These are phyloP conservation scores for Melolontha melolontha DNA, from an alignment of 2,888 invertebrate species.

Conservation along the genomic window DNA sequence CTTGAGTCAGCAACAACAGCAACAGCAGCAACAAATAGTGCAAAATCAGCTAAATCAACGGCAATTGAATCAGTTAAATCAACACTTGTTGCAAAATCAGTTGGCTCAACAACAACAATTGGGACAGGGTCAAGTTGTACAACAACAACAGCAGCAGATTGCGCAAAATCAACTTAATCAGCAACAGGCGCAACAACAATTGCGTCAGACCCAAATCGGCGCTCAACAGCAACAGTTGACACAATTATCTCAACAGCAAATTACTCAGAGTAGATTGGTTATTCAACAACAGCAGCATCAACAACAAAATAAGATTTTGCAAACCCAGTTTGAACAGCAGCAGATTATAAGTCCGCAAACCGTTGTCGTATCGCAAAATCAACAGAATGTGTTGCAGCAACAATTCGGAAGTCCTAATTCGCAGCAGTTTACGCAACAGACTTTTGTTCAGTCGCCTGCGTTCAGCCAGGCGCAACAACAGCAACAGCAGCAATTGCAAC, in stretches of 20 bases:
- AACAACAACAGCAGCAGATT: conserved; percentile 68
- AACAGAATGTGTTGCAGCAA: conserved; percentile 24
- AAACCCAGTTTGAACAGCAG: conserved; percentile 52
- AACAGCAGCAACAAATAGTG: conserved; percentile 59
- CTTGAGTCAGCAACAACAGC: conserved; percentile 40
- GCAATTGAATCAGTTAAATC: conserved; percentile 32
- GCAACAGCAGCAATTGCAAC: conserved; percentile 43
- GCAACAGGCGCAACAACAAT: conserved; percentile 39
- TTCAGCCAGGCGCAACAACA: conserved; percentile 58
- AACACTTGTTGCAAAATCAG: conserved; percentile 62
- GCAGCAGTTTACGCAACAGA: conserved; percentile 51
- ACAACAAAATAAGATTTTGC: conserved; percentile 41
- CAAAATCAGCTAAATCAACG: conserved; percentile 60
- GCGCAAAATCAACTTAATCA: conserved; percentile 50
- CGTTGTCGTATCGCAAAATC: conserved; percentile 23
- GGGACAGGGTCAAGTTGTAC: conserved; percentile 68
- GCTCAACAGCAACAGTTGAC: conserved; percentile 54
- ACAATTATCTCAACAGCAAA: conserved; percentile 37
- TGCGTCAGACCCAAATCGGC: conserved; percentile 16
- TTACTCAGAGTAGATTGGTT: conserved; percentile 18
- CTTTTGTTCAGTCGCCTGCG: conserved; percentile 38
- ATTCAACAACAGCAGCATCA: conserved; percentile 25
- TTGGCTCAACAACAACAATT: conserved; percentile 61
- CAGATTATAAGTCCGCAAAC: conserved; percentile 31
- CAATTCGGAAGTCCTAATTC: conserved; percentile 28